Base-by-base conservation (phyloP, 2,797 vertebrate genomes). In the Xerus rutilus region DNA sequence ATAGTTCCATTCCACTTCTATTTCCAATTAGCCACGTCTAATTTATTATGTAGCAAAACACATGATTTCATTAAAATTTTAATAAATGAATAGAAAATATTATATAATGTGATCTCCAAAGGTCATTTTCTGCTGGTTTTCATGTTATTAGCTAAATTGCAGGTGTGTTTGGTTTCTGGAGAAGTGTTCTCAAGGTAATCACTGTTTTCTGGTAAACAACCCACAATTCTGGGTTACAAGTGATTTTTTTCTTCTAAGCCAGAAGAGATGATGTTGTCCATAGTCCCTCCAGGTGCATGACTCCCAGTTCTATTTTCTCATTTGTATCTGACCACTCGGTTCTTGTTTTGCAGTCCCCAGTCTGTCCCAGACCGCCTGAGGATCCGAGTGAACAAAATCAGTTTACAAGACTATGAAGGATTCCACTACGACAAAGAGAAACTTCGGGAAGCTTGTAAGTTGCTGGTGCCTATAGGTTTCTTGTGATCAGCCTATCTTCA, bases 371-470 rank as follows among this genome's bases (percentile, higher is more conserved):
- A 99, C 79, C 99, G 99, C 15, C 99, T 99, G 93, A 98, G 99
- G 72, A 99, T 99, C 95, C 99, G 99, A 32, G 99, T 99, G 98
- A 99, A 99, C 98, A 99, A 99, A 90, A 99, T 99, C 98, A 98
- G 99, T 98, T 99, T 99, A 72, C 99, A 99, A 96, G 99, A 99
- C 93, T 99, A 99, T 1, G 99, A 99, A 98, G 98, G 98, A 49
- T 99, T 99, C 89, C 99, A 99, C 98, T 99, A 99, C 0, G 99
- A 99, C 98, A 99, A 99, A 95, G 99, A 99, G 52, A 99, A 99
- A 1, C 99, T 99, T 11, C 99, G 99, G 67, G 99, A 99, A 98
- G 99, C 99, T 96, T 99, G 99, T 99, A 98, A 99, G 99, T 99
- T 96, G 93, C 74, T 84, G 96, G 72, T 87, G 85, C 21, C 35